Percentiles rank a stretch among this genome's conserved stretches.
These are phyloP conservation scores for Fragum fragum DNA, from an alignment of 2,888 invertebrate species.

Conservation along the genomic window DNA sequence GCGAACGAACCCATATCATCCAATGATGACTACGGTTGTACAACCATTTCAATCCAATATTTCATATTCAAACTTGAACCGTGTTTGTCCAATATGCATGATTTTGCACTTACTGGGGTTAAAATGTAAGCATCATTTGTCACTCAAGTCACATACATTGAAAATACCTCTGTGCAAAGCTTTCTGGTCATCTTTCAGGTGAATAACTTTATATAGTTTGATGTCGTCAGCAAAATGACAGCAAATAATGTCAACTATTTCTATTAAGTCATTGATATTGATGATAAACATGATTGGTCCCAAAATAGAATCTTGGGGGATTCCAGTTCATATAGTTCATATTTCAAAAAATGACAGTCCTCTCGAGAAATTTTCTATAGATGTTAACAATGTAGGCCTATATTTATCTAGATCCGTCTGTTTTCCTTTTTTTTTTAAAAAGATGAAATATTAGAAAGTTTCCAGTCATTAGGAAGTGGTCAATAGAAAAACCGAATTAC, in stretches of 20 bases:
- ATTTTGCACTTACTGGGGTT: background rate
- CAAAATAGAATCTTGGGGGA: background rate
- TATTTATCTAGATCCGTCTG: no score
- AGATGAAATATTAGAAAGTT: no score
- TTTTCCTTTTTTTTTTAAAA: no score
- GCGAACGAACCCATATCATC: no score
- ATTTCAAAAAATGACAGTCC: no score
- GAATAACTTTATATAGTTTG: background rate
- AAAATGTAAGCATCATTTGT: background rate
- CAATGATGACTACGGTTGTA: no score
- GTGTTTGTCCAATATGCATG: background rate
- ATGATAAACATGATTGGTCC: background rate
- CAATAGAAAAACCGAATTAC: background rate
- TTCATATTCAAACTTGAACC: background rate
- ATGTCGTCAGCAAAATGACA: background rate
- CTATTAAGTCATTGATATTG: background rate
- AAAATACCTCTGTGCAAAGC: background rate
- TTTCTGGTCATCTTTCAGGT: background rate
- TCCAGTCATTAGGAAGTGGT: background rate
- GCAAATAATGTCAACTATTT: background rate
- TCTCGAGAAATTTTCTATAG: no score
- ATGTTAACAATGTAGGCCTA: no score
- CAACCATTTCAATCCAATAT: no score
- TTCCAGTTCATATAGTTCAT: background rate
- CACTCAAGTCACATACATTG: background rate